Base-by-base conservation (phyloP, 1,140 invertebrate species). In the Nephotettix cincticeps region DNA sequence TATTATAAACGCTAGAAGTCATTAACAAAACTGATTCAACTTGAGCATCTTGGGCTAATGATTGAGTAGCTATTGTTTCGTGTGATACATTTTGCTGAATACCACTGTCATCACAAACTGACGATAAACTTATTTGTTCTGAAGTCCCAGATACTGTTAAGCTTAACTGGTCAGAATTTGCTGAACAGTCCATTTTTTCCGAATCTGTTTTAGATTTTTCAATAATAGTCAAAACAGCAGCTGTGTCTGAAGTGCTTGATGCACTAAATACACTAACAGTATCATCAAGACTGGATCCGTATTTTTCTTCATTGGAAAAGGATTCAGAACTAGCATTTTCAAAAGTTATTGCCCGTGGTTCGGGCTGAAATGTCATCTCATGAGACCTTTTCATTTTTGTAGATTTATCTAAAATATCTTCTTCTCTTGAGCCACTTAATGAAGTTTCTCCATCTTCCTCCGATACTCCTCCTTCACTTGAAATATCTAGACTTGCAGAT, bases 291-390 rank as follows among this genome's bases (percentile, higher is more conserved):
- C 85, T 87, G 0, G 84, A 86, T 2, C 81, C 82, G 40, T 84
- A 76, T 72, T 83, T 85, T 64, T 84, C 84, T 54, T 82, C 80
- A 14, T 71, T 32, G n/a, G 54, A 27, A 21, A 56, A 51, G 28
- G 71, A 71, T 72, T 76, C 76, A 29, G 77, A 77, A 3, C 71
- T 54, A 40, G 75, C 69, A 65, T 43, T 70, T 25, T 73, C 76
- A 75, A 61, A 74, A 1, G 79, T 78, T n/a, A 84, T 71, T 36
- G 80, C 75, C 76, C 80, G 81, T 6, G 83, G 84, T 80, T 88
- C 88, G 17, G 91, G 90, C 77, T 91, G 90, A 79, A 95, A 95
- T 72, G 92, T 91, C 93, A 95, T 95, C 82, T 95, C 93, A 73
- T 92, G 90, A 0, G 93, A 95, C 70, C 93, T 83, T 79, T 94